These are phyloP conservation scores for Spinus pinus DNA, from an alignment of 2,797 vertebrate genomes.

Conservation along the genomic window DNA sequence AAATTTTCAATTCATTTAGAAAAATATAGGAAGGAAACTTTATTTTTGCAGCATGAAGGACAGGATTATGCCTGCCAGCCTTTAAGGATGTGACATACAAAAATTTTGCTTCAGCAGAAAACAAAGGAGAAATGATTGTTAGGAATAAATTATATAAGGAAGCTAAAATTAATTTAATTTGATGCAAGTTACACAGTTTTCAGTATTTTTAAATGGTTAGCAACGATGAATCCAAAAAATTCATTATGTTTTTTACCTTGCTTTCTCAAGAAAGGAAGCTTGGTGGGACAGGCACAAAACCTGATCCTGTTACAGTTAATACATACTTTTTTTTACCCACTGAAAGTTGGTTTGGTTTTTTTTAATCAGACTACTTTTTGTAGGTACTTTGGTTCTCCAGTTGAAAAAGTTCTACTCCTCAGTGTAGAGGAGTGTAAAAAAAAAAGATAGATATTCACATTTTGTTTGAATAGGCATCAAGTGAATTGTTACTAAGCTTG, in stretches of 20 bases:
- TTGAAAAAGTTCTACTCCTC: background rate
- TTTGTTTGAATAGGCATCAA: background rate
- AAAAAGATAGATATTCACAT: background rate
- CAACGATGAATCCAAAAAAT: background rate
- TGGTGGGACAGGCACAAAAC: background rate
- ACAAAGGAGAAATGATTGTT: background rate
- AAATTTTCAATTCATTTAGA: background rate
- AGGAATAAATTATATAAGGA: background rate
- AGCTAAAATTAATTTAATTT: background rate
- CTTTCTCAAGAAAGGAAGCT: background rate
- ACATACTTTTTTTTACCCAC: background rate
- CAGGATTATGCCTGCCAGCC: background rate
- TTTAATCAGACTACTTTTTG: background rate
- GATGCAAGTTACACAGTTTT: background rate
- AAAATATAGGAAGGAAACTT: background rate
- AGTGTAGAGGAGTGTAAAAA: background rate
- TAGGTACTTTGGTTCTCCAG: background rate
- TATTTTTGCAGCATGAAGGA: background rate
- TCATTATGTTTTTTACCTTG: background rate
- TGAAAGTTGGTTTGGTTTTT: background rate
- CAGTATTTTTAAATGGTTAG: background rate
- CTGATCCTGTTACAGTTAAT: rapidly evolving
- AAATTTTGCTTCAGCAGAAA: background rate
- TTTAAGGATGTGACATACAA: background rate
- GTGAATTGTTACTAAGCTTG: background rate